Evolutionary conservation across 2,888 invertebrate genomes (phyloP), one percentile per base, ranked within the genome.

Genomic region (Drosophila koepferae): DNA sequence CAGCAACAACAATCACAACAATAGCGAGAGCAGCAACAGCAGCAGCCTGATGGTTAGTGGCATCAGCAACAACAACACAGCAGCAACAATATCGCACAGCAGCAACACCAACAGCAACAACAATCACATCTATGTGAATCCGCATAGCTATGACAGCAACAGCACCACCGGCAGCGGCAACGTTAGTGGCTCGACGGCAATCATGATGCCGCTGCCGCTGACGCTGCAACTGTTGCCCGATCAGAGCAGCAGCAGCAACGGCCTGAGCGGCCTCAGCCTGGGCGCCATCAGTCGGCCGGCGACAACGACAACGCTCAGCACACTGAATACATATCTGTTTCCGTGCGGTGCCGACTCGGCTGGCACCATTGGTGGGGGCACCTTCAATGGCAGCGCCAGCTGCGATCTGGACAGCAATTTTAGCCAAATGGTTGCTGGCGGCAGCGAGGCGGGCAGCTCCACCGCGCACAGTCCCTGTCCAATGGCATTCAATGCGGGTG

Each of bases 271-370:
- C 16, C 28, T 72, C 8, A 86, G 80, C 14, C 76, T 82, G n/a
- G 88, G 84, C 7, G 87, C 86, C 58, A 75, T 86, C 31, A 85
- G 88, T 46, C 86, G 82, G 1, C 70, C 71, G 1, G 54, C 62
- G 12, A 92, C 92, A 38, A 91, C 92, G 44, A 92, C 92, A 43
- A 92, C 92, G 40, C 73, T 92, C 63, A 92, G 92, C 81, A 92
- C 92, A 28, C 82, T 92, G 31, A 92, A 92, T 74, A 92, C 92
- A 92, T 92, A 92, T 92, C 92, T 92, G 14, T 92, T 92, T 66
- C 92, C 92, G 46, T 91, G 91, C 56, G 89, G 91, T n/a, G 84
- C 89, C 73, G 91, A 89, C 34, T 90, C 90, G 8, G 82, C 87
- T 6, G 91, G 90, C 74, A 89, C 89, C 55, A 88, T 91, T 36